Evolutionary conservation across 2,888 invertebrate genomes (phyloP).

Genomic region (Lasioglossum morio): DNA sequence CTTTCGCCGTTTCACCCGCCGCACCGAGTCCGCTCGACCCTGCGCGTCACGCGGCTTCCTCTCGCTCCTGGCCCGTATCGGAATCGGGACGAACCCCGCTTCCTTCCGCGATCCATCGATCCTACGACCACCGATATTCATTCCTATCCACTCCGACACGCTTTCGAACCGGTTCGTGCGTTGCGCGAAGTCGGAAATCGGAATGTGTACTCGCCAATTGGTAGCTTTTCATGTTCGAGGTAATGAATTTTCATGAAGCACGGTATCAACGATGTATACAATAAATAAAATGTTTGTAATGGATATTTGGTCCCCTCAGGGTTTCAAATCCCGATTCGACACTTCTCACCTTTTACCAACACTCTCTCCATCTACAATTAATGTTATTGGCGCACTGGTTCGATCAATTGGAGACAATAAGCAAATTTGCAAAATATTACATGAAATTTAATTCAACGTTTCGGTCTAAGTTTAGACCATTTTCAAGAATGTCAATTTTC

Average conservation of each 20-base stretch:
- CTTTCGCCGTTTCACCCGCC: background rate
- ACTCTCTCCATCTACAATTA: too few relatives aligned
- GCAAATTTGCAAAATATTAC: too few relatives aligned
- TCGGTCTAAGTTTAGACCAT: too few relatives aligned
- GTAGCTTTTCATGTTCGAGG: background rate
- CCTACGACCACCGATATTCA: background rate
- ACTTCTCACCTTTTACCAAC: too few relatives aligned
- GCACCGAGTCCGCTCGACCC: slow-evolving; percentile 4
- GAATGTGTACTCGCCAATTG: background rate
- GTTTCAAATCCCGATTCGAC: too few relatives aligned
- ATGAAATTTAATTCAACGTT: too few relatives aligned
- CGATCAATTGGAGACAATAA: too few relatives aligned
- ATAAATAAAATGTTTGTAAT: too few relatives aligned
- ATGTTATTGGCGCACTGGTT: too few relatives aligned
- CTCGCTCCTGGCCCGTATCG: slow-evolving; percentile 45
- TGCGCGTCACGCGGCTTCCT: slow-evolving; percentile 9
- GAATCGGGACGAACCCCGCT: slow-evolving; percentile 25
- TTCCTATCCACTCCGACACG: background rate
- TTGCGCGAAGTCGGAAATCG: background rate
- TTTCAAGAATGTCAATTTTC: too few relatives aligned
- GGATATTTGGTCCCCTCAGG: too few relatives aligned
- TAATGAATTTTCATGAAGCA: background rate
- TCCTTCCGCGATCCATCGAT: slow-evolving; percentile 1
- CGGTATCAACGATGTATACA: background rate
- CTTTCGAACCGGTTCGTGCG: background rate